Evolutionary conservation across 2,113 vertebrate genomes (phyloP).

Genomic region (Thunnus thynnus): DNA sequence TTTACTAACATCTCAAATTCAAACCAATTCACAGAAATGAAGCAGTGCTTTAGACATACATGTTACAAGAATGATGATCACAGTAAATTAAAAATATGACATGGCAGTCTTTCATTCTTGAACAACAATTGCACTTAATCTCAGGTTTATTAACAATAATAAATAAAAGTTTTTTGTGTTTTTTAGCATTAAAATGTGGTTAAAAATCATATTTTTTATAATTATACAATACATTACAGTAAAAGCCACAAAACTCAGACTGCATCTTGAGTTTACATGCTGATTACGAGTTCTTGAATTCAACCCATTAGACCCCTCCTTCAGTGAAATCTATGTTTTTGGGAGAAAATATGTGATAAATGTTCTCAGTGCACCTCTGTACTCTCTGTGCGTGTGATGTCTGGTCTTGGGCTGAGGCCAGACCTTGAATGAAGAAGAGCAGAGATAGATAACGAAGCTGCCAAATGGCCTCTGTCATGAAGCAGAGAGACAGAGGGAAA

Average conservation of each 20-base stretch:
- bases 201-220: too few species aligned
- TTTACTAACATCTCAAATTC: not conserved
- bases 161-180: not conserved
- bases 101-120: not conserved
- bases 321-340: constrained; percentile 4
- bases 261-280: not conserved
- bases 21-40: not conserved
- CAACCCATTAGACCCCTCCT: constrained; percentile 1
- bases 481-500: constrained; percentile 22
- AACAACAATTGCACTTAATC: too few species aligned
- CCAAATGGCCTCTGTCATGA: constrained; percentile 63
- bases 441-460: constrained; percentile 62
- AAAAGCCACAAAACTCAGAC: not conserved
- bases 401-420: constrained; percentile 42
- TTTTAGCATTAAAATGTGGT: not conserved
- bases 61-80: not conserved
- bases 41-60: not conserved
- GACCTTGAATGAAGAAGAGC: constrained; percentile 62
- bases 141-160: too few species aligned
- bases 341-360: constrained; percentile 16
- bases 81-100: not conserved
- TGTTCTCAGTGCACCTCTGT: not conserved
- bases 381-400: constrained; percentile 25
- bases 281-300: not conserved
- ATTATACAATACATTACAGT: not conserved